Conservation (phyloP, 2,113 vertebrate genomes). For the Megalops atlanticus region DNA sequence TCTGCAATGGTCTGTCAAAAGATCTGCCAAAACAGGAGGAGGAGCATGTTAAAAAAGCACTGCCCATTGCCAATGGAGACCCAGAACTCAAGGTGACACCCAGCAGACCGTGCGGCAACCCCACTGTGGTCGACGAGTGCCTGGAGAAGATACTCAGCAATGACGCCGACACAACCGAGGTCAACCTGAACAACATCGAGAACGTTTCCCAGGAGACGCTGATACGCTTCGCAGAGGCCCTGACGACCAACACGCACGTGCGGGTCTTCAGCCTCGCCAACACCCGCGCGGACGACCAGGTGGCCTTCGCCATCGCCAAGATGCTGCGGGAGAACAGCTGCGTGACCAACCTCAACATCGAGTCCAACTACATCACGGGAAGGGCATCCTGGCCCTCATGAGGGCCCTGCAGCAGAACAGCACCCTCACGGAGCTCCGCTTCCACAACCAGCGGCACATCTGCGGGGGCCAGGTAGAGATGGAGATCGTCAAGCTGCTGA, state of each 20-base stretch:
- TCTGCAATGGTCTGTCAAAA: conserved; percentile 53
- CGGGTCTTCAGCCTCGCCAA: conserved; percentile 87
- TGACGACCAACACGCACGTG: conserved; percentile 83
- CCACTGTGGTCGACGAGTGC: conserved; percentile 87
- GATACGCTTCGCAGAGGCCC: conserved; percentile 83
- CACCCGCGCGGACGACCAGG: conserved; percentile 85
- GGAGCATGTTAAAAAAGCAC: conserved; percentile 62
- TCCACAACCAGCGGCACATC: conserved; percentile 96
- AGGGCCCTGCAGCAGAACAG: conserved; percentile 82
- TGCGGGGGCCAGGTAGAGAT: conserved; percentile 90
- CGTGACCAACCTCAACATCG: conserved; percentile 87
- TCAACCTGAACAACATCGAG: conserved; percentile 96
- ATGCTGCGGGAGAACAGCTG: conserved; percentile 84
- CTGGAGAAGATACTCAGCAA: conserved; percentile 80
- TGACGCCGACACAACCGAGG: conserved; percentile 81
- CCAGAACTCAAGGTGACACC: conserved; percentile 51
- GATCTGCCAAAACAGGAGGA: conserved; percentile 45
- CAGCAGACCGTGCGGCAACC: conserved; percentile 79
- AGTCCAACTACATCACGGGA: conserved; percentile 94
- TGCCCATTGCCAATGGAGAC: conserved; percentile 60
- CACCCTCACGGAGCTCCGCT: conserved; percentile 88
- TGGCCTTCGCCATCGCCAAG: conserved; percentile 83
- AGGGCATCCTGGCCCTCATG: conserved; percentile 88
- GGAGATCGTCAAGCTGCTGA: conserved; percentile 84
- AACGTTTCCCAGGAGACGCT: conserved; percentile 87